Percentiles rank a stretch among this genome's conserved stretches.
phyloP scores from a whole-genome alignment of 2,888 invertebrate genomes.

The Aleiodes leptofemur region DNA sequence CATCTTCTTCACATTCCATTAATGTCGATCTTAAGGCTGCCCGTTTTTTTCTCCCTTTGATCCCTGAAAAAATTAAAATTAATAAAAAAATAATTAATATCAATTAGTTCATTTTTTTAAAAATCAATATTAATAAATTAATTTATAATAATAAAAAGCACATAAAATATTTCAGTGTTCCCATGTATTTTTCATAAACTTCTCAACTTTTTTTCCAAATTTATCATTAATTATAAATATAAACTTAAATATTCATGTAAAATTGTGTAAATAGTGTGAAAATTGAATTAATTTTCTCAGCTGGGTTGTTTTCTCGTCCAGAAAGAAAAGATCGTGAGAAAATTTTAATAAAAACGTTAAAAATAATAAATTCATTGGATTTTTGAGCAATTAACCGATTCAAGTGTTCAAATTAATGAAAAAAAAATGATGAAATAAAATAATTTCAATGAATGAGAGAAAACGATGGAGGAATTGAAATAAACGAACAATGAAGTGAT shows the following conservation, averaged over 20 bases:
- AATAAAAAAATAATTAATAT: not conserved
- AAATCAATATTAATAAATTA: not conserved
- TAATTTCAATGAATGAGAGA: not conserved
- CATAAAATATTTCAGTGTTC: conserved; percentile 2
- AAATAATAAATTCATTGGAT: not conserved
- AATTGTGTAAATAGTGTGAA: conserved; percentile 20
- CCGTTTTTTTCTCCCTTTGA: conserved; percentile 92
- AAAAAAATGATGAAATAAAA: conserved; percentile 7
- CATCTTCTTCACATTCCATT: conserved; percentile 78
- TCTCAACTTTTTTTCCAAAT: conserved; percentile 12
- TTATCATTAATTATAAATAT: conserved; percentile 9
- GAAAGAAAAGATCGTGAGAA: conserved; percentile 19
- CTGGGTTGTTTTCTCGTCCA: not conserved
- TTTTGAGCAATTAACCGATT: conserved; percentile 5
- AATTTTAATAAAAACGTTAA: not conserved
- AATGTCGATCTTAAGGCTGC: conserved; percentile 89
- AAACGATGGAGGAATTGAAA: not conserved
- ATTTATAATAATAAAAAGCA: conserved; percentile 12
- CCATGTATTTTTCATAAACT: conserved; percentile 1
- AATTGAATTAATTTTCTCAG: conserved; percentile 15
- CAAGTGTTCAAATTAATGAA: not conserved
- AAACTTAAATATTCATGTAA: not conserved
- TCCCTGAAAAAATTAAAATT: conserved; percentile 77
- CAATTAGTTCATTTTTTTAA: not conserved
- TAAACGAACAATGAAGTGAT: not conserved